Evolutionary conservation across 2,888 invertebrate species (phyloP).

Genomic region (Thysanoteuthis rhombus): DNA sequence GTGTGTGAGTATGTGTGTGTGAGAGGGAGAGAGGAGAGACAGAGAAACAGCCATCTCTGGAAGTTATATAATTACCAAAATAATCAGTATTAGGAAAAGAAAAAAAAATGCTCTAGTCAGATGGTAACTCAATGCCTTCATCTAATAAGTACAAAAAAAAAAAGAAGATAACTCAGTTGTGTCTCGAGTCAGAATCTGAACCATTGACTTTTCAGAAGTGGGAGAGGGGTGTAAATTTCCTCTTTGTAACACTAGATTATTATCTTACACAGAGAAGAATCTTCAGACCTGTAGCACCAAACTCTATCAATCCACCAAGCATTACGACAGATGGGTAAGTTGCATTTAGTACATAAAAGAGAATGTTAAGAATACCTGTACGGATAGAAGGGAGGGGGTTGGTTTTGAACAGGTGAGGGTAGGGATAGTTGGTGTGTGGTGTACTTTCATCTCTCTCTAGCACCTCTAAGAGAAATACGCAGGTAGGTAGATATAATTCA

Average conservation of each 20-base stretch:
- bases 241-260: not conserved
- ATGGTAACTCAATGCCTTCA: slow-evolving; percentile 12
- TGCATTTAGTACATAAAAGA: not conserved
- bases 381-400: too few species aligned
- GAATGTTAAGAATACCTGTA: not conserved
- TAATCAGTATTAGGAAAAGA: not conserved
- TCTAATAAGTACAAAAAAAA: not conserved
- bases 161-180: not conserved
- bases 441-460: not conserved
- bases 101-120: not conserved
- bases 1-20: not conserved
- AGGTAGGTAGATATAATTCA: not conserved
- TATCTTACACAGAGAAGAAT: not conserved
- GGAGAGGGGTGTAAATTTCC: not conserved
- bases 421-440: not conserved
- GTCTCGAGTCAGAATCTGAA: slow-evolving; percentile 12
- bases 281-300: not conserved
- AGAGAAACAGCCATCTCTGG: not conserved
- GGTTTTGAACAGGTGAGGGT: not conserved
- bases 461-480: not conserved
- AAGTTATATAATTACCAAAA: not conserved
- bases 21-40: not conserved
- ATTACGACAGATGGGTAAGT: not conserved
- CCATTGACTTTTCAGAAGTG: not conserved
- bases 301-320: not conserved